Conservation (phyloP, 2,113 vertebrate genomes). For the Salminus brasiliensis region DNA sequence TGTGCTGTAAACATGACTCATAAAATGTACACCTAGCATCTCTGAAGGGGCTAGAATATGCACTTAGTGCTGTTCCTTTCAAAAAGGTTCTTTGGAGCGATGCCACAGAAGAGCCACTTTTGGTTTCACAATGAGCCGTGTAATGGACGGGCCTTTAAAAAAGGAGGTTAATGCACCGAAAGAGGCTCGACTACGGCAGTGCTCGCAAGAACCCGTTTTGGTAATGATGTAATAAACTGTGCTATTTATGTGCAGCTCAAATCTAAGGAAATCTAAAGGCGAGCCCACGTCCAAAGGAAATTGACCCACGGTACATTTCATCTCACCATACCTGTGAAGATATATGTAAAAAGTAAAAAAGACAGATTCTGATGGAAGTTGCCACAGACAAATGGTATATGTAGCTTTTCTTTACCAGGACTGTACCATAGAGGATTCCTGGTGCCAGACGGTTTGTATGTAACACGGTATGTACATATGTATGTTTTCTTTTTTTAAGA, state of each 20-base stretch:
- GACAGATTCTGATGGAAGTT: not conserved
- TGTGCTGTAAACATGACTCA: not conserved
- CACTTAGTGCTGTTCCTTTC: not conserved
- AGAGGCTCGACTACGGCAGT: no score
- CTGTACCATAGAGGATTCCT: not conserved
- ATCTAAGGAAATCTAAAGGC: not conserved
- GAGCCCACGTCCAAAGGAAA: not conserved
- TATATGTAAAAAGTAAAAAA: not conserved
- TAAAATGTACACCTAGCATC: not conserved
- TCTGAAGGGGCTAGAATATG: not conserved
- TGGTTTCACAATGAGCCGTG: no score
- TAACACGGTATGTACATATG: not conserved
- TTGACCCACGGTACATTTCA: not conserved
- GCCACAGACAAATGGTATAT: not conserved
- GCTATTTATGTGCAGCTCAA: not conserved
- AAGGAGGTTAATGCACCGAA: not conserved
- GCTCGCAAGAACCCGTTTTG: not conserved
- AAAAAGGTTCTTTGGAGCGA: no score
- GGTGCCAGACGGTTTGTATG: conserved; percentile 7
- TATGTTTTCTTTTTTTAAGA: conserved; percentile 19
- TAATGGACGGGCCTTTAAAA: no score
- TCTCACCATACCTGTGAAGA: not conserved
- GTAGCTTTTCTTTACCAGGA: conserved; percentile 31
- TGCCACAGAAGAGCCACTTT: no score
- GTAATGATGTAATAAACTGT: not conserved